Evolutionary conservation across 2,113 vertebrate genomes (phyloP).

Genomic region (Pionites leucogaster): DNA sequence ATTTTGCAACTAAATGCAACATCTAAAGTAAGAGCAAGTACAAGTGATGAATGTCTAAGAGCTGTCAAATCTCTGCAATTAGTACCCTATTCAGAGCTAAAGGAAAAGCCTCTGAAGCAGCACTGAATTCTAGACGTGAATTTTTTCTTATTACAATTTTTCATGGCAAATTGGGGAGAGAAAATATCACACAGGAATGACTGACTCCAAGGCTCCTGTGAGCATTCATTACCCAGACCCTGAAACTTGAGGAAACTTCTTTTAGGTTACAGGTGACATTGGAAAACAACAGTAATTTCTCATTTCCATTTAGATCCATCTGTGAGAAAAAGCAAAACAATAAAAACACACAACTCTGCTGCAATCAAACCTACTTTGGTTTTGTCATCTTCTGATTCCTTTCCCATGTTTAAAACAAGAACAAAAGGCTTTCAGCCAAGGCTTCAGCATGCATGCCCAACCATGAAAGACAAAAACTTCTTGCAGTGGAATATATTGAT

Average conservation of each 20-base stretch:
- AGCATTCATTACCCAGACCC: background rate
- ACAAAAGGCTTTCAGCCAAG: background rate
- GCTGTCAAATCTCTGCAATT: constrained; percentile 33
- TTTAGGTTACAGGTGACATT: background rate
- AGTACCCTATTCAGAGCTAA: background rate
- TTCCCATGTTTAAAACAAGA: background rate
- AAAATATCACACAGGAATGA: background rate
- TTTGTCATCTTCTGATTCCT: background rate
- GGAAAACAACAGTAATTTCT: background rate
- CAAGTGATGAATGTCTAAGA: background rate
- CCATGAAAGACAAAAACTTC: background rate
- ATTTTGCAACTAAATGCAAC: constrained; percentile 21
- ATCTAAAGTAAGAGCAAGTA: constrained; percentile 10
- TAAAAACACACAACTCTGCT: background rate
- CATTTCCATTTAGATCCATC: background rate
- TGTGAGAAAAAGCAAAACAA: background rate
- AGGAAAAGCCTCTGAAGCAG: constrained; percentile 11
- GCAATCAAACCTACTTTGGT: background rate
- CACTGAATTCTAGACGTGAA: background rate
- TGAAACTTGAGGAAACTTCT: background rate
- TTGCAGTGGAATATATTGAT: background rate
- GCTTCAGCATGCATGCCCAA: background rate
- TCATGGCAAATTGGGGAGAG: background rate
- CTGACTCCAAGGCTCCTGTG: background rate
- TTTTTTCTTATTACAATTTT: background rate